phyloP scores from a whole-genome alignment of 2,113 vertebrate genomes.

The Spea bombifrons region DNA sequence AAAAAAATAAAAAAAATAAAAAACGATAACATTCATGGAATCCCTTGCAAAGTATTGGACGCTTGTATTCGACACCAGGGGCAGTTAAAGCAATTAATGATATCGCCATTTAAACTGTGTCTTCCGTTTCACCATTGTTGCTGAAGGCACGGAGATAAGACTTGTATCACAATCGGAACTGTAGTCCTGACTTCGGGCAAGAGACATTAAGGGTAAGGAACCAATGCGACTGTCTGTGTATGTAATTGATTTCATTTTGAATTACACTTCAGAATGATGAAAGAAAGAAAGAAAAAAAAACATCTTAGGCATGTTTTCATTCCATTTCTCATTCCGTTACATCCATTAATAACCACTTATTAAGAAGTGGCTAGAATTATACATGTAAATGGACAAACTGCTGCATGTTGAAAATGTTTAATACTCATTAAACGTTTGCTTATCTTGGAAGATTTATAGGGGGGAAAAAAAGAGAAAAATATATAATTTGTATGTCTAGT shows the following conservation, averaged over 20 bases:
- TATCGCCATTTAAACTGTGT: neutral
- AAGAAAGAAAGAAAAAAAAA: slow-evolving; percentile 8
- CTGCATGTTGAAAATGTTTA: neutral
- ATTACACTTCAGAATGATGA: slow-evolving; percentile 30
- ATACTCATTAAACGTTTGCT: neutral
- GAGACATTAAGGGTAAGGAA: slow-evolving; percentile 9
- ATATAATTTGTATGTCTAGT: too few relatives aligned
- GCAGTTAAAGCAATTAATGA: slow-evolving; percentile 37
- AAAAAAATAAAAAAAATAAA: neutral
- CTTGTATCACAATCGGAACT: slow-evolving; percentile 14
- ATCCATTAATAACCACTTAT: slow-evolving; percentile 22
- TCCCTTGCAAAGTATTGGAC: neutral
- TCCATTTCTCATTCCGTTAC: slow-evolving; percentile 18
- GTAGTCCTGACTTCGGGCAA: slow-evolving; percentile 8
- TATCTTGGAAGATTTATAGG: too few relatives aligned
- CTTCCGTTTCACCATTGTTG: neutral
- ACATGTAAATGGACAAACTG: neutral
- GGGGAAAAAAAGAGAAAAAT: too few relatives aligned
- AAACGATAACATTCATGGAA: slow-evolving; percentile 17
- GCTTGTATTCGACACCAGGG: neutral
- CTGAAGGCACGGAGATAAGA: slow-evolving; percentile 25
- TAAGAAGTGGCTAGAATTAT: slow-evolving; percentile 15
- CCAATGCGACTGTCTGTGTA: neutral
- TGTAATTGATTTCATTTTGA: slow-evolving; percentile 39
- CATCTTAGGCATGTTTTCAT: neutral